A percentile compares a stretch with the other conserved stretches of the same genome.
These are phyloP conservation scores for Alethe castanea DNA, from an alignment of 2,113 vertebrate genomes.

Conservation along the genomic window DNA sequence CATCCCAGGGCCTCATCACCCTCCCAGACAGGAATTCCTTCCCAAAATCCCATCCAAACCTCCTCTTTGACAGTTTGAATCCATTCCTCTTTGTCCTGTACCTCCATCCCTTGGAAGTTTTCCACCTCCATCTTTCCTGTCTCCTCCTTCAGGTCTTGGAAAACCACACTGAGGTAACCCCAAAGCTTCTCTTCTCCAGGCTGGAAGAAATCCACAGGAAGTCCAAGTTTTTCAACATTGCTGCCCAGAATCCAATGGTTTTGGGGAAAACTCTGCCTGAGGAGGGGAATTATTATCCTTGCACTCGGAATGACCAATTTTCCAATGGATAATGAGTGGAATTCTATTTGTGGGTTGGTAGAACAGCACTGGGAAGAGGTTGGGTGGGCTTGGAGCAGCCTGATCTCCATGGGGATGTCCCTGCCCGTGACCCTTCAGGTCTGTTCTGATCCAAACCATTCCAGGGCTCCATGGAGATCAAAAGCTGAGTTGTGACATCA, in stretches of 20 bases:
- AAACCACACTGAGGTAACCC: neutral
- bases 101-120: neutral
- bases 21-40: neutral
- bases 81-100: no score
- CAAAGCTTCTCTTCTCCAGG: neutral
- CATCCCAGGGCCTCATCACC: neutral
- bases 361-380: neutral
- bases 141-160: neutral
- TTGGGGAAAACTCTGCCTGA: neutral
- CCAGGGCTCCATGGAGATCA: neutral
- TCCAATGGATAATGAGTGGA: rapidly evolving
- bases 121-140: neutral
- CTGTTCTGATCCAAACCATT: neutral
- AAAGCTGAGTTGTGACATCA: neutral
- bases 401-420: neutral
- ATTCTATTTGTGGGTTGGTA: neutral
- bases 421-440: rapidly evolving
- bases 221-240: neutral
- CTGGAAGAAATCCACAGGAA: neutral
- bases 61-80: neutral
- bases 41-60: neutral
- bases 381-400: neutral
- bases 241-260: neutral
- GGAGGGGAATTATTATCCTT: neutral
- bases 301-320: neutral